Base-by-base conservation (phyloP, 2,113 vertebrate genomes). In the Crotalus tigris region DNA sequence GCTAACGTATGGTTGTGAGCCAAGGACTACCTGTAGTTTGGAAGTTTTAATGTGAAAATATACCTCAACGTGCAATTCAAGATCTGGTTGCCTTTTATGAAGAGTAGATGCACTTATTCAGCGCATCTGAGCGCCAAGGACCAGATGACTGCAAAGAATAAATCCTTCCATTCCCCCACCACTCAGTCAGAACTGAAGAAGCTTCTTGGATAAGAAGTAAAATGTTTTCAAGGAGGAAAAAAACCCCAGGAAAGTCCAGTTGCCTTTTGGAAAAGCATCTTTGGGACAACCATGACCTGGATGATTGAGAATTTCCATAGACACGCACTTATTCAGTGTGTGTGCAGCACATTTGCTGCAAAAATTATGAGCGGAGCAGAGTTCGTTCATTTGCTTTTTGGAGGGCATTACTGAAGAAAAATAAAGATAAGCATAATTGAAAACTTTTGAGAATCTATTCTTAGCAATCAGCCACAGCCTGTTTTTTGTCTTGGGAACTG, bases 401-500 rank as follows among this genome's bases (percentile, higher is more conserved):
- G 88, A 59, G 44, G 15, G 53, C 33, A 51, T 58, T 49, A 55
- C 54, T 51, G 69, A 92, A 81, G 69, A 33, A 89, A 92, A 92
- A 92, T 81, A 49, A 89, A 89, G 92, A 92, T 92, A 92, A 90
- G 87, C 64, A 19, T 29, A 92, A 89, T 92, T 81, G 89, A 92
- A 92, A 92, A 92, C 53, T 92, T 92, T n/a, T 29, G 87, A 85
- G 92, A 26, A 15, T 90, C 92, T 92, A 92, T 92, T 92, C 39
- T 92, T 92, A 92, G 92, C 90, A 39, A 51, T 46, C 44, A 57
- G 58, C 33, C 24, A 7, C 58, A 90, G 89, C 59, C 90, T 91
- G 92, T 33, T 75, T 75, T 93, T 29, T 93, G 90, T 93, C 90
- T 91, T 33, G 86, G 59, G 29, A 87, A 85, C 90, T 75, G 89